These are phyloP conservation scores for Porites australiensis DNA, from an alignment of 64 coral and sea anemone genomes.

Conservation along the genomic window DNA sequence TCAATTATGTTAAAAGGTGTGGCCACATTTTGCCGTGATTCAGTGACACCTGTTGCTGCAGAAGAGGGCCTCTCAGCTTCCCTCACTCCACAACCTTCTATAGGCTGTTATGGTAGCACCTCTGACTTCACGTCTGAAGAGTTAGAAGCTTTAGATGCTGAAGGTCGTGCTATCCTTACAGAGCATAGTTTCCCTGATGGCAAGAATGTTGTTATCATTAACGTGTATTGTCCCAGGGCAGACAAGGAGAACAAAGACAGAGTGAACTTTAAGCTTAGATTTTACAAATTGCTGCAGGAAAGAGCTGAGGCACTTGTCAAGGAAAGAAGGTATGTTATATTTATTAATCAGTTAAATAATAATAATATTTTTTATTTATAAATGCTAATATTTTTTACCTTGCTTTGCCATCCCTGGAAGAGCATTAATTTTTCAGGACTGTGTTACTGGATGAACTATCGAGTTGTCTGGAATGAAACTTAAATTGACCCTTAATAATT, in stretches of 20 bases:
- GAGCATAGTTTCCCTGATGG: constrained; percentile 68
- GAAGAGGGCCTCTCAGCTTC: constrained; percentile 78
- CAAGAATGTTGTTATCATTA: constrained; percentile 81
- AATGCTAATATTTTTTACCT: no score
- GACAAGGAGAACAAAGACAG: constrained; percentile 97
- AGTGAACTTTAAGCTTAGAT: constrained; percentile 86
- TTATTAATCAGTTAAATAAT: no score
- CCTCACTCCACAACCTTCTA: constrained; percentile 41
- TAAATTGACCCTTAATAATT: no score
- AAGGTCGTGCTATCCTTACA: constrained; percentile 86
- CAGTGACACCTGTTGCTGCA: constrained; percentile 78
- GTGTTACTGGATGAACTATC: no score
- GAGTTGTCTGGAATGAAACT: no score
- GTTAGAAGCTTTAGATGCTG: constrained; percentile 77
- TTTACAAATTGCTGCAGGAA: constrained; percentile 83
- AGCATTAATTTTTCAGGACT: no score
- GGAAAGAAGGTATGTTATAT: constrained; percentile 73
- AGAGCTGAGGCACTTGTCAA: constrained; percentile 78
- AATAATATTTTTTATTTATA: no score
- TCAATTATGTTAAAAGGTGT: constrained; percentile 16
- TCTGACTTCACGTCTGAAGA: constrained; percentile 71
- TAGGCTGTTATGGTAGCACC: constrained; percentile 78
- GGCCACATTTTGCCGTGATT: constrained; percentile 94
- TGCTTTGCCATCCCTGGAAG: no score
- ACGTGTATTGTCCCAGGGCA: constrained; percentile 96